Evolutionary conservation across 2,113 vertebrate species (phyloP), one percentile per base, ranked within the genome.

Genomic region (Myrmecobius fasciatus): DNA sequence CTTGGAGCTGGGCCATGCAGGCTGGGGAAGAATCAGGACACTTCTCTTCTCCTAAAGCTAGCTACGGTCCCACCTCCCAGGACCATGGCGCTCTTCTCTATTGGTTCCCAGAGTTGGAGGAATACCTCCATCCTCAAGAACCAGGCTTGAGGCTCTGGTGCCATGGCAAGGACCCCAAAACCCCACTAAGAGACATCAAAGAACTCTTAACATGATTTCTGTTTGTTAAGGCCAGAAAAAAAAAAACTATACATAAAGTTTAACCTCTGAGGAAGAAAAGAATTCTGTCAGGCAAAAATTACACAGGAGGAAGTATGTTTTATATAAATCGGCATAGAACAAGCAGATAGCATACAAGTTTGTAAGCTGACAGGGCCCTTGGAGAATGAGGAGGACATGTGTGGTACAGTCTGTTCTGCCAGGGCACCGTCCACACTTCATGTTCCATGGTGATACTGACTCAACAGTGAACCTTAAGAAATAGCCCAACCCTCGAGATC

Each of bases 401-500:
- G 67, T 43, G 20, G n/a, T n/a, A 83, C 67, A 83, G n/a, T 22
- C n/a, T 22, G n/a, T 75, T 75, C 36, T n/a, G n/a, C 67, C 67
- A 83, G 36, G 67, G 96, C 93, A 96, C 96, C 92, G 96, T 94
- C 93, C 94, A 89, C 89, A 96, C 43, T 43, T 83, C 36, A 83
- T 43, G 67, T 24, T 83, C 97, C 49, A 93, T 91, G 91, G 95
- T 94, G 25, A 97, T 92, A 96, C 94, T 83, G 2, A 3, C 95
- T 97, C 48, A 95, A 36, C 53, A 95, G 24, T 94, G 89, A 97
- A 94, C 75, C 95, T 93, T 95, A 96, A 95, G 95, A 95, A 96
- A n/a, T 93, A 96, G 17, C 56, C 56, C 90, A 97, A 93, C 94
- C 91, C 88, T 95, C 94, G 95, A 56, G 94, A 67, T 91, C 51